Percentiles rank a stretch among this genome's conserved stretches.
Evolutionary conservation across 2,113 vertebrate species (phyloP).

Genomic region (Oryzias melastigma): DNA sequence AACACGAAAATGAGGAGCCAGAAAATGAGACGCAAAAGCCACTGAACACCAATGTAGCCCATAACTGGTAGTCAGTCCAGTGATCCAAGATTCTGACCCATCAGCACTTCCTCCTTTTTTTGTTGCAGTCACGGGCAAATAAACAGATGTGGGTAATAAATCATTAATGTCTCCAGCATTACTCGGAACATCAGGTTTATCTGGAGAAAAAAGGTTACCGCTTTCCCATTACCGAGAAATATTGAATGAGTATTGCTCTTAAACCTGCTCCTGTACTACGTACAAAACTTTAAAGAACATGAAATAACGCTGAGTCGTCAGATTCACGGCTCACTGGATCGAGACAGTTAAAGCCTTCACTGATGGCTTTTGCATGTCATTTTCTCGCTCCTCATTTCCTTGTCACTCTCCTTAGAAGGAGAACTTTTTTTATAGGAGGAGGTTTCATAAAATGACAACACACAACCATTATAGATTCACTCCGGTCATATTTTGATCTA

Average conservation of each 20-base stretch:
- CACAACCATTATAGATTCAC: no score
- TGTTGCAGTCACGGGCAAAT: conserved; percentile 33
- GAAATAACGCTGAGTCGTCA: conserved; percentile 10
- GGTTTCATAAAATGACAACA: no score
- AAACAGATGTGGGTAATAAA: conserved; percentile 39
- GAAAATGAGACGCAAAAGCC: conserved; percentile 23
- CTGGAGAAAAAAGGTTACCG: conserved; percentile 9
- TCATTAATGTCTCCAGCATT: conserved; percentile 44
- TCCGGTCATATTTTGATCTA: no score
- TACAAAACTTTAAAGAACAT: conserved; percentile 2
- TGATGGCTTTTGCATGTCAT: no score
- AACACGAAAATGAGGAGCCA: conserved; percentile 8
- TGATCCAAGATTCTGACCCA: conserved; percentile 40
- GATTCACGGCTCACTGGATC: no score
- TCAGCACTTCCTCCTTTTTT: conserved; percentile 37
- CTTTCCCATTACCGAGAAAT: conserved; percentile 8
- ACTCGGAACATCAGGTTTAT: conserved; percentile 26
- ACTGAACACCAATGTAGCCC: conserved; percentile 15
- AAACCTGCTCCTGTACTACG: background rate
- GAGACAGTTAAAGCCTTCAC: no score
- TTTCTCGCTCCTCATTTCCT: no score
- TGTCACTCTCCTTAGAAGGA: no score
- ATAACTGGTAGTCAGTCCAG: conserved; percentile 29
- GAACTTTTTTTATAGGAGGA: no score
- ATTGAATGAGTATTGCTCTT: no score